A percentile compares a stretch with the other conserved stretches of the same genome.
These are phyloP conservation scores for Pocota personata DNA, from an alignment of 2,888 invertebrate species.

Conservation along the genomic window DNA sequence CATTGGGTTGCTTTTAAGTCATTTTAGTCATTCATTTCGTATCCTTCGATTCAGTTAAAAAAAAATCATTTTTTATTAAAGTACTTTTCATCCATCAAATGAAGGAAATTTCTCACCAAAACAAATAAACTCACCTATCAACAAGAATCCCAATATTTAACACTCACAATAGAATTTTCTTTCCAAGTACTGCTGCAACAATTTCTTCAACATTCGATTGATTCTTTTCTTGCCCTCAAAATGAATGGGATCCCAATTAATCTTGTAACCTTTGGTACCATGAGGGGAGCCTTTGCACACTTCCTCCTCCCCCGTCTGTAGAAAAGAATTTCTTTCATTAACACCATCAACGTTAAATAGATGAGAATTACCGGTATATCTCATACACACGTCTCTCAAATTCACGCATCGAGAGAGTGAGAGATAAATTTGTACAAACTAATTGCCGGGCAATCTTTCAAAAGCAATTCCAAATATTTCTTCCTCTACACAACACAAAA, in stretches of 20 bases:
- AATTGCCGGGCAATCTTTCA: conserved; percentile 42
- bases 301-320: not conserved
- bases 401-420: not conserved
- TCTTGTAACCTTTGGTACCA: not conserved
- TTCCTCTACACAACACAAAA: conserved; percentile 4
- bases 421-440: conserved; percentile 16
- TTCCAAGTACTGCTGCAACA: not conserved
- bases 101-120: not conserved
- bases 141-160: not conserved
- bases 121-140: not conserved
- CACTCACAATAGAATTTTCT: not conserved
- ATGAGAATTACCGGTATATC: not conserved
- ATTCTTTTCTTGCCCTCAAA: not conserved
- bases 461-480: conserved; percentile 21
- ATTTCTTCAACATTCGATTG: not conserved
- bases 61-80: too few species aligned
- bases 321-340: conserved; percentile 11
- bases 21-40: too few species aligned
- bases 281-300: not conserved
- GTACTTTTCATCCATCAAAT: not conserved
- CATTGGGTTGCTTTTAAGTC: too few species aligned
- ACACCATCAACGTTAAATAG: not conserved
- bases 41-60: too few species aligned
- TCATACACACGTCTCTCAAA: not conserved
- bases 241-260: not conserved